Percentiles rank a stretch among this genome's conserved stretches.
phyloP scores from a whole-genome alignment of 2,797 vertebrate species.

The Parambassis ranga region DNA sequence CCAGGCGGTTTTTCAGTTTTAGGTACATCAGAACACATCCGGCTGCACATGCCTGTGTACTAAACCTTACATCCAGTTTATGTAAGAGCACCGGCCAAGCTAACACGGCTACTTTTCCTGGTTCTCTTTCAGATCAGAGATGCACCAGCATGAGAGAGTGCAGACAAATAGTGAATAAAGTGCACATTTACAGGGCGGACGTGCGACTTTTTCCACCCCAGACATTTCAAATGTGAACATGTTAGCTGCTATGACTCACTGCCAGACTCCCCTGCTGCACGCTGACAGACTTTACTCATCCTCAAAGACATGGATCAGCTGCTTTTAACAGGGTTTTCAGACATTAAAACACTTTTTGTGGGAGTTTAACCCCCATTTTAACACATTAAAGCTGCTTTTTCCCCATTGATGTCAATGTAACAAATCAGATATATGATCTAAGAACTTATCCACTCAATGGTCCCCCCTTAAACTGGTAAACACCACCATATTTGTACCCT shows the following conservation, averaged over 20 bases:
- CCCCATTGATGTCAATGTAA: background rate
- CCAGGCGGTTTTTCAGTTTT: background rate
- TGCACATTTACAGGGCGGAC: background rate
- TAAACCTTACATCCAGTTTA: constrained; percentile 34
- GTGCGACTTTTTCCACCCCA: background rate
- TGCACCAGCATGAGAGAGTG: background rate
- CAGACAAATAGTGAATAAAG: background rate
- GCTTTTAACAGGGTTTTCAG: background rate
- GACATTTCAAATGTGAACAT: background rate
- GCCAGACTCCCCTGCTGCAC: constrained; percentile 10
- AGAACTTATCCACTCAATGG: background rate
- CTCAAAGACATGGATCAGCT: background rate
- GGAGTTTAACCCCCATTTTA: background rate
- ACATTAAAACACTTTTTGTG: background rate
- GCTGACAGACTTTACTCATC: constrained; percentile 41
- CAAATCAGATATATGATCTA: background rate
- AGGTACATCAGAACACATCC: background rate
- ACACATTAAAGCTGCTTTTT: background rate
- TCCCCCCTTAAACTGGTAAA: rapidly evolving
- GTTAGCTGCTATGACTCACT: constrained; percentile 40
- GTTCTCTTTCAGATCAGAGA: background rate
- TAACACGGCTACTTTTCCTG: background rate
- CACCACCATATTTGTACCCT: background rate
- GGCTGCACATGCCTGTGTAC: background rate
- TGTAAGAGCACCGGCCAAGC: constrained; percentile 21